Evolutionary conservation across 1,140 invertebrate genomes (phyloP), one percentile per base, ranked within the genome.

Genomic region (Diorhabda sublineata): DNA sequence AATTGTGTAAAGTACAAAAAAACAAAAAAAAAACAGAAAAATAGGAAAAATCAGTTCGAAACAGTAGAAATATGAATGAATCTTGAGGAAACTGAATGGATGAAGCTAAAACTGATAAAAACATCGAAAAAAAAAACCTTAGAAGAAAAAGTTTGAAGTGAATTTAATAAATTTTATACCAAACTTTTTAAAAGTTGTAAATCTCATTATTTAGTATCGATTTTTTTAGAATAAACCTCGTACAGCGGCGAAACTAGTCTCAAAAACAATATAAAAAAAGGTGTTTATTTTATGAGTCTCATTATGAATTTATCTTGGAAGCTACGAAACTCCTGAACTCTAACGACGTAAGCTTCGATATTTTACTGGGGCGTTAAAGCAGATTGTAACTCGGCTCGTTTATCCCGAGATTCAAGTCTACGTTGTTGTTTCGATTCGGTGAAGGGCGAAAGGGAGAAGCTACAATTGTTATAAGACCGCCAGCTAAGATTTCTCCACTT

Each of bases 341-440:
- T 73, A 69, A 71, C 69, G 69, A 68, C 67, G 68, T 71, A 67
- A 71, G 70, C 70, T 66, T 44, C 58, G 66, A 66, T 71, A 71
- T 71, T 71, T 71, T 71, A 71, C 58, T 58, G 64, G 70, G 70
- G 70, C 66, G 70, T 71, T 71, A 71, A 69, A 71, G 64, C 68
- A 68, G 70, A 69, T 71, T 71, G 70, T 63, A 64, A 64, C 63
- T 68, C 59, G 67, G 57, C 59, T 65, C 70, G 63, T 71, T 63
- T 57, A 62, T 68, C 59, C 61, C 42, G 42, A 63, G 60, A 68
- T 68, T 63, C 60, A 52, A 52, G 47, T 52, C 47, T 52, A 52
- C 47, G 47, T 6, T n/a, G 47, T 52, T 52, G 47, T 52, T 52
- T 52, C 6, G 47, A 9, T 6, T 5, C 47, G 5, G 47, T 6